A percentile compares a stretch with the other conserved stretches of the same genome.
These are phyloP conservation scores for Lithodes maja DNA, from an alignment of 2,888 invertebrate genomes.

Conservation along the genomic window DNA sequence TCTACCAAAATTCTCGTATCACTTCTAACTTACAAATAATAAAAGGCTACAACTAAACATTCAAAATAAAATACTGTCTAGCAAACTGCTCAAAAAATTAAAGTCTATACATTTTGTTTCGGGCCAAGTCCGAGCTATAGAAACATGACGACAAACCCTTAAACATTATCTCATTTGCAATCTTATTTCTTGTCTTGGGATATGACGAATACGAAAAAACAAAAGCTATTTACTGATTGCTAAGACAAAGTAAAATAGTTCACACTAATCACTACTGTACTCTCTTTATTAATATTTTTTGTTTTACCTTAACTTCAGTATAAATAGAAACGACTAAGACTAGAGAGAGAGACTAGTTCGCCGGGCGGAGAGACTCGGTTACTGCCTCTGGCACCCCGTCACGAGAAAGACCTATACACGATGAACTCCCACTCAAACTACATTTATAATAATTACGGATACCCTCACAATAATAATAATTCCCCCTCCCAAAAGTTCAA, in stretches of 20 bases:
- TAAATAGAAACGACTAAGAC: conserved; percentile 17
- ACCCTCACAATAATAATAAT: not conserved
- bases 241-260: conserved; percentile 8
- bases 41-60: not conserved
- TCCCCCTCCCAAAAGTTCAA: not conserved
- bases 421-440: not conserved
- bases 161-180: not conserved
- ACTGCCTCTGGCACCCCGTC: not conserved
- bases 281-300: not conserved
- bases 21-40: not conserved
- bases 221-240: not conserved
- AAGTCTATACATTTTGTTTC: not conserved
- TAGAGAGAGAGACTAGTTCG: conserved; percentile 17
- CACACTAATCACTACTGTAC: not conserved
- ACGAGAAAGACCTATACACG: not conserved
- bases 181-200: conserved; percentile 7
- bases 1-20: not conserved
- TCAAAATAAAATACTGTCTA: not conserved
- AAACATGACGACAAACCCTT: conserved; percentile 19
- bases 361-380: not conserved
- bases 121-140: not conserved
- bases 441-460: not conserved
- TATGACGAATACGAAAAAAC: not conserved
- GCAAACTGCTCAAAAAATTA: not conserved
- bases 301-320: not conserved